Percentiles rank a stretch among this genome's conserved stretches.
These are phyloP conservation scores for Drosophila orena DNA, from an alignment of 1,140 invertebrate species.

Conservation along the genomic window DNA sequence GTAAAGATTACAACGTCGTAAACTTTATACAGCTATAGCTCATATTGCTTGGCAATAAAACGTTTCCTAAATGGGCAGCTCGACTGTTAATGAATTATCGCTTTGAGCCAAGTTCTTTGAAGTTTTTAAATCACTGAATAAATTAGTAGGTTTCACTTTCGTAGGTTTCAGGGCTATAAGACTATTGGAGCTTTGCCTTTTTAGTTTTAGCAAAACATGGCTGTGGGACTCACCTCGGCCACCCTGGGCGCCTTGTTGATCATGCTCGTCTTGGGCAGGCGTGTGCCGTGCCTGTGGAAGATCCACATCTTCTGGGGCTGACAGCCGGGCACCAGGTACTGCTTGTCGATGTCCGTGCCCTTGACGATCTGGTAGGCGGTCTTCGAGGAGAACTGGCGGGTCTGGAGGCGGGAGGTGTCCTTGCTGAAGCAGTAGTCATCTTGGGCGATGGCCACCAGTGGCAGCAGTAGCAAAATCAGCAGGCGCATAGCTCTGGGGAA, in stretches of 20 bases:
- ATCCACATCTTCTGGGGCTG: conserved; percentile 88
- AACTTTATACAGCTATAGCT: neutral
- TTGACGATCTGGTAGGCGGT: conserved; percentile 88
- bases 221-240: conserved; percentile 76
- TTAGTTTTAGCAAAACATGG: neutral
- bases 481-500: conserved; percentile 59
- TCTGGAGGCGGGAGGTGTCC: conserved; percentile 86
- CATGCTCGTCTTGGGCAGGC: conserved; percentile 86
- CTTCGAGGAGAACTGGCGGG: conserved; percentile 87
- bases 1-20: conserved; percentile 5
- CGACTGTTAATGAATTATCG: neutral
- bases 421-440: conserved; percentile 87
- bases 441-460: conserved; percentile 49
- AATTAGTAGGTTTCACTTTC: too few relatives aligned
- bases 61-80: neutral
- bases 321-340: conserved; percentile 87
- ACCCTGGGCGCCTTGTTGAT: conserved; percentile 86
- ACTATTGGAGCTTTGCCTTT: too few relatives aligned
- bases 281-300: conserved; percentile 88
- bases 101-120: too few relatives aligned
- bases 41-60: conserved; percentile 12
- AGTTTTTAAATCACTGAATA: neutral
- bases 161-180: too few relatives aligned
- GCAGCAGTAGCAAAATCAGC: conserved; percentile 47
- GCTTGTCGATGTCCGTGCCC: conserved; percentile 84